Base-by-base conservation (phyloP, 2,113 vertebrate genomes). In the Pyxicephalus adspersus region DNA sequence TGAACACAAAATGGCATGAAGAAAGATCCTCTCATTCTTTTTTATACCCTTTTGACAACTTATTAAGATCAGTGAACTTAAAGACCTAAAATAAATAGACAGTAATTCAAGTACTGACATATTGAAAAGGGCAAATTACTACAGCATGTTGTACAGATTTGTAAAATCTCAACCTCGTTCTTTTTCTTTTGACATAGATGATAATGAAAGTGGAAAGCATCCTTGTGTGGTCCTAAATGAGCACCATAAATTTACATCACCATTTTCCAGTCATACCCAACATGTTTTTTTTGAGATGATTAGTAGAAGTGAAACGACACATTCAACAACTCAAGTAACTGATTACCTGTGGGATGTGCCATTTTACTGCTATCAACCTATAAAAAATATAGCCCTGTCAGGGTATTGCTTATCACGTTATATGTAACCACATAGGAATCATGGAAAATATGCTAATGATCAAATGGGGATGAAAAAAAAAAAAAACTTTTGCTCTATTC, bases 41-140 rank as follows among this genome's bases (percentile, higher is more conserved):
- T n/a, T 25, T n/a, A 13, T 64, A 63, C 38, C 63, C 61, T 54
- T 61, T 65, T 77, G 60, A 54, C 75, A 65, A 54, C 61, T 77
- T 64, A 65, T 65, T 74, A 74, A 74, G 63, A 65, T 50, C 26
- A 31, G 75, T 65, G 60, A 77, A 50, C 38, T 64, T 45, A 63
- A 51, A 74, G 71, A 54, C 29, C 50, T 74, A 74, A 74, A 74
- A 74, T 74, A 74, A 74, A 74, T 54, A 45, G 63, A 77, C 20
- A 34, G 26, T 65, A 28, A 52, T 77, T 64, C 75, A 66, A 29
- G 29, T 17, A 34, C 11, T 64, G 75, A 77, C 75, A 64, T 31
- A 77, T 65, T 66, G 63, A 55, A 77, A 77, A 77, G 75, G 75
- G 50, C 75, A 77, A 65, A 77, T 65, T 65, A 65, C 75, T 55